phyloP scores from a whole-genome alignment of 2,113 vertebrate genomes.

The Chaetodon trifascialis region DNA sequence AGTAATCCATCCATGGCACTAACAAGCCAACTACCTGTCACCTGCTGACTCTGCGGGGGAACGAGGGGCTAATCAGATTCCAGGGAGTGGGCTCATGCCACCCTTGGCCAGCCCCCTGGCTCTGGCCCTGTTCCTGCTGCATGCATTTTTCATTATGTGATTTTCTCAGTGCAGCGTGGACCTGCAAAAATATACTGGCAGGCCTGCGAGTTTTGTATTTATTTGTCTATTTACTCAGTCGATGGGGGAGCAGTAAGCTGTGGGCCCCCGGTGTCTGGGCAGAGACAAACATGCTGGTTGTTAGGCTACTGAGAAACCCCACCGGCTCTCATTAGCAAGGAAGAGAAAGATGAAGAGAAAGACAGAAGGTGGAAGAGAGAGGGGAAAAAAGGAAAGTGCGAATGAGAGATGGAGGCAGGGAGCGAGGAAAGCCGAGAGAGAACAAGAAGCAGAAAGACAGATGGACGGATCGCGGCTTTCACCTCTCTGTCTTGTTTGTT shows the following conservation, averaged over 20 bases:
- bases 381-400: slow-evolving; percentile 9
- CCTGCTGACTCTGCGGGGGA: not conserved
- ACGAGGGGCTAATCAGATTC: slow-evolving; percentile 7
- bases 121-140: not conserved
- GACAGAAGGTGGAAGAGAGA: slow-evolving; percentile 36
- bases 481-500: slow-evolving; percentile 61
- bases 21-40: slow-evolving; percentile 14
- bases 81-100: not conserved
- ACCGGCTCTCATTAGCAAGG: slow-evolving; percentile 78
- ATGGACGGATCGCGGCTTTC: slow-evolving; percentile 52
- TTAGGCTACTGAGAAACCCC: slow-evolving; percentile 75
- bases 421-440: slow-evolving; percentile 2
- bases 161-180: slow-evolving; percentile 32
- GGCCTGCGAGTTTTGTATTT: slow-evolving; percentile 40
- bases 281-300: slow-evolving; percentile 66
- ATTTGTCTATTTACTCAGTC: slow-evolving; percentile 61
- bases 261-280: slow-evolving; percentile 51
- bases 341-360: slow-evolving; percentile 49
- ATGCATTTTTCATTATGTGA: slow-evolving; percentile 41
- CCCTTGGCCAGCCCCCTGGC: not conserved
- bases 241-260: slow-evolving; percentile 61
- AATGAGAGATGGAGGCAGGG: slow-evolving; percentile 27
- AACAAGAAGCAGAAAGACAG: slow-evolving; percentile 39
- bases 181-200: slow-evolving; percentile 26
- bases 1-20: slow-evolving; percentile 8